Base-by-base conservation (phyloP, 1,140 invertebrate species). In the Drosophila cardini region DNA sequence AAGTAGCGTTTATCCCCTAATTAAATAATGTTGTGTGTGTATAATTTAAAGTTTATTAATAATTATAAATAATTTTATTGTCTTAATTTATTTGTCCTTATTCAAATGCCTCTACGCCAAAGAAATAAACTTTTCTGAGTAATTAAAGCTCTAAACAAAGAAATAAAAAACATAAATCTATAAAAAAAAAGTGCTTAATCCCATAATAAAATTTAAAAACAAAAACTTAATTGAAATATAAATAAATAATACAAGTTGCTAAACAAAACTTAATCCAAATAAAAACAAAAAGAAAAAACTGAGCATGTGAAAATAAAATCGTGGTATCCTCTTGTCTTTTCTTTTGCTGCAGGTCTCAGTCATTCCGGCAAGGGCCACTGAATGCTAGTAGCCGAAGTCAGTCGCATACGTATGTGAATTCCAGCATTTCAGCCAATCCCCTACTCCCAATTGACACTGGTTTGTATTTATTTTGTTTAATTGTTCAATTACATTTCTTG, bases 341-440 rank as follows among this genome's bases (percentile, higher is more conserved):
- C 94, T 95, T 95, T 95, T 91, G 89, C 95, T 94, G 94, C 95
- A 96, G 95, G 95, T 96, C 95, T 94, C 95, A 96, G 93, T 96
- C 95, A 93, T 96, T 96, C 94, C 95, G 95, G 93, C 95, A 96
- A 94, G 92, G 93, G 92, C 93, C 94, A 93, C 89, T 94, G 93
- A 90, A 94, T 93, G 92, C 91, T 85, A 92, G 91, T 92, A 92
- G 90, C 84, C 90, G 91, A 92, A 92, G 91, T 92, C 91, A 92
- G 85, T 92, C 91, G 84, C 90, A 92, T 91, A 92, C 87, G 73
- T 92, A 92, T 92, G 91, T 95, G 93, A 94, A 94, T 94, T 94
- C 95, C 93, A 96, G 95, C 94, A 94, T 96, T 93, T 96, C 95
- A 93, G 96, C 95, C 93, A 95, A 96, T 94, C 96, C 96, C 93